phyloP scores from a whole-genome alignment of 30 jellyfish, hydroid and myxozoan genomes.

The Sanderia malayensis region DNA sequence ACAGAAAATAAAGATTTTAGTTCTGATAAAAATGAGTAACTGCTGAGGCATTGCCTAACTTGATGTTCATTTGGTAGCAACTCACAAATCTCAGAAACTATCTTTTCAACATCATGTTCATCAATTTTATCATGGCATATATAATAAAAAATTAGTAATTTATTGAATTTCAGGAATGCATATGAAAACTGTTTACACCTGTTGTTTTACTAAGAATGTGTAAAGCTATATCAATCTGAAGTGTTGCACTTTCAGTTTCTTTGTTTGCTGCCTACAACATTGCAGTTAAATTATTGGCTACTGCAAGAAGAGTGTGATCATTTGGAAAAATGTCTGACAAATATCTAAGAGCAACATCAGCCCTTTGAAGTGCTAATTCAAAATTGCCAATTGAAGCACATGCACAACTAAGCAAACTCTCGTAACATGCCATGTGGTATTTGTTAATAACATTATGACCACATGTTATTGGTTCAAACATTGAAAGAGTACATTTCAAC shows the following conservation, averaged over 20 bases:
- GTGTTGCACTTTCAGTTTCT: not conserved
- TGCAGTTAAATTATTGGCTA: not conserved
- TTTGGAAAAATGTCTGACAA: too few species aligned
- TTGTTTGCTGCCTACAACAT: not conserved
- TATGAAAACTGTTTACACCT: not conserved
- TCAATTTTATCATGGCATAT: not conserved
- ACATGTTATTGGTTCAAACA: too few species aligned
- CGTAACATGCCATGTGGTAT: too few species aligned
- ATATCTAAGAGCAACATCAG: too few species aligned
- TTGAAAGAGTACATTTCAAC: too few species aligned
- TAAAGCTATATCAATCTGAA: not conserved
- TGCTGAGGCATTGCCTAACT: too few species aligned
- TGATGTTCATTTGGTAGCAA: not conserved
- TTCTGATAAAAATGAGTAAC: too few species aligned
- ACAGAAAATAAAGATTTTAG: not conserved
- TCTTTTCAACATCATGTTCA: too few species aligned
- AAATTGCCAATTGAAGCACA: too few species aligned
- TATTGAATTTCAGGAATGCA: not conserved
- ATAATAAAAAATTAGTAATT: not conserved
- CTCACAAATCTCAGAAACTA: not conserved
- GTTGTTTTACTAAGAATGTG: not conserved
- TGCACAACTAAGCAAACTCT: too few species aligned
- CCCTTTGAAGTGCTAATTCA: too few species aligned
- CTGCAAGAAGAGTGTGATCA: not conserved
- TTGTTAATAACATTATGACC: too few species aligned